phyloP scores from a whole-genome alignment of 2,113 vertebrate species.

The Antennarius striatus region DNA sequence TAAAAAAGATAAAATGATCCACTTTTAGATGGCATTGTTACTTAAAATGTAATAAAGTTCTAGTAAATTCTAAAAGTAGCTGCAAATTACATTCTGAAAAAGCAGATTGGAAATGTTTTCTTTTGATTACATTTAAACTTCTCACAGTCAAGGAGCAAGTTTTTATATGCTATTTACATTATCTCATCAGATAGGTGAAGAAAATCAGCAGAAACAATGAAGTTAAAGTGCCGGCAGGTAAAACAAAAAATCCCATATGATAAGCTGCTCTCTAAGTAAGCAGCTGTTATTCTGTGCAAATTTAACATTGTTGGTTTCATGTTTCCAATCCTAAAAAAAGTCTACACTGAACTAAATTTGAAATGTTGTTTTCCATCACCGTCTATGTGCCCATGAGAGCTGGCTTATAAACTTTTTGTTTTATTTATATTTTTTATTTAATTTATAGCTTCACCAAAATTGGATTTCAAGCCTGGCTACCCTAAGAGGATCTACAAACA shows the following conservation, averaged over 20 bases:
- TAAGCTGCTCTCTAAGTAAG: constrained; percentile 36
- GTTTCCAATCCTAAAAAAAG: constrained; percentile 11
- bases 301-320: constrained; percentile 21
- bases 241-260: constrained; percentile 43
- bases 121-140: constrained; percentile 10
- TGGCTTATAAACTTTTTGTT: constrained; percentile 53
- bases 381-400: constrained; percentile 47
- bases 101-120: too few relatives aligned
- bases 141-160: constrained; percentile 14
- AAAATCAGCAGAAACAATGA: constrained; percentile 40
- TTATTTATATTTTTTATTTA: constrained; percentile 35
- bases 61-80: constrained; percentile 1
- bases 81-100: not conserved
- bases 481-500: constrained; percentile 69
- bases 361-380: constrained; percentile 34
- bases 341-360: constrained; percentile 24
- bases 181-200: constrained; percentile 35
- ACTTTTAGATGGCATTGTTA: too few relatives aligned
- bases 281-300: constrained; percentile 38
- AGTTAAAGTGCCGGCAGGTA: constrained; percentile 36
- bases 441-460: constrained; percentile 68
- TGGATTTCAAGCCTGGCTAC: constrained; percentile 74
- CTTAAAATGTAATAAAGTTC: not conserved
- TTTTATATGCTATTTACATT: constrained; percentile 36
- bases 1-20: too few relatives aligned